Evolutionary conservation across 1,140 invertebrate species (phyloP), one percentile per base, ranked within the genome.

Genomic region (Ceratitis capitata): DNA sequence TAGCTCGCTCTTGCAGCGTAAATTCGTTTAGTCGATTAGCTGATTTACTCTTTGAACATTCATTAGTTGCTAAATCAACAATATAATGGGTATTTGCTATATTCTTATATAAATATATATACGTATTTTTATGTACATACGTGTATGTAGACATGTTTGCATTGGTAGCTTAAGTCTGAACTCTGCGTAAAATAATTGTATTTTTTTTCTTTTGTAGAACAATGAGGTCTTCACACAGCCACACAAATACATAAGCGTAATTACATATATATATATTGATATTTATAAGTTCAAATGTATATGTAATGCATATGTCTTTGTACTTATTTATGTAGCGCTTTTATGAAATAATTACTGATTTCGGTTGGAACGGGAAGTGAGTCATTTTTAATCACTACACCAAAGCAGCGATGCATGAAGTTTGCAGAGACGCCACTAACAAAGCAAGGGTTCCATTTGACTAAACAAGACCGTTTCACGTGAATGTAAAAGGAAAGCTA

Each of bases 281-380:
- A 56, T 56, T 9, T 64, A 9, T 26, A 45, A 23, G n/a, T 69
- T 16, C 7, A 16, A 3, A 69, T 69, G 39, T 12, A 45, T 23
- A 45, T 14, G 39, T 29, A 61, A 45, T 14, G 39, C 0, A 61
- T 9, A 53, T 53, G 51, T 53, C 1, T 5, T 47, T 56, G 3
- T 56, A n/a, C 23, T 32, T 29, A 64, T 23, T 10, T 12, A 12
- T 64, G 9, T 64, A 29, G 19, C 23, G 39, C 16, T 9, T 26
- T 78, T 45, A 78, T 78, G 69, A 78, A 78, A 45, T 78, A 45
- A 78, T 78, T 78, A 78, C 69, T 7, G 32, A 45, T 32, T 78
- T 78, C n/a, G n/a, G n/a, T n/a, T n/a, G n/a, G 69, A 39, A 78
- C 69, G 69, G 61, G 69, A 78, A 78, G 39, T 78, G 69, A 78